Percentiles rank a stretch among this genome's conserved stretches.
Evolutionary conservation across 2,113 vertebrate species (phyloP).

Genomic region (Microtus pennsylvanicus): DNA sequence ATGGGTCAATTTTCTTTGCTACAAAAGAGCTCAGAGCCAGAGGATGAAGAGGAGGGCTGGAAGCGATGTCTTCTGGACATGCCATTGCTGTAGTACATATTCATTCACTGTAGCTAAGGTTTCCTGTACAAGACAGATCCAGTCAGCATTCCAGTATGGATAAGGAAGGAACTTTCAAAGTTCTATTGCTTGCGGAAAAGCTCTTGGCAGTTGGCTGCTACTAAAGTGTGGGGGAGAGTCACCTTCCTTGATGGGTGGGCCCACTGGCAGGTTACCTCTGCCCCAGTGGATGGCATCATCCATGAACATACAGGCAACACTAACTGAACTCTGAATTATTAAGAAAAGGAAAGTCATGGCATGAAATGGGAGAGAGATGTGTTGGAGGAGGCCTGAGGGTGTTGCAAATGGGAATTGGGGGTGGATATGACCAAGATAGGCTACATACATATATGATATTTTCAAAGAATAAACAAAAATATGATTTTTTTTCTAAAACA

Average conservation of each 20-base stretch:
- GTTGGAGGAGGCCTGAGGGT: no score
- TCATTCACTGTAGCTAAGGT: neutral
- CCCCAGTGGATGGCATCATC: neutral
- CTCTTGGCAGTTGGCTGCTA: neutral
- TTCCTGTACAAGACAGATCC: neutral
- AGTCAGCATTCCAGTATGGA: neutral
- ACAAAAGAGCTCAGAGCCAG: neutral
- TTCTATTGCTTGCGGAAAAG: neutral
- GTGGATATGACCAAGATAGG: neutral
- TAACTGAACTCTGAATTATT: neutral
- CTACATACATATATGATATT: neutral
- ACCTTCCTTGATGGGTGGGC: neutral
- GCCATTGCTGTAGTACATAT: neutral
- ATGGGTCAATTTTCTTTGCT: neutral
- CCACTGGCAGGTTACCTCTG: neutral
- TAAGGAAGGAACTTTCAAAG: neutral
- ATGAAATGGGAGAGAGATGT: neutral
- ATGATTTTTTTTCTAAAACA: neutral
- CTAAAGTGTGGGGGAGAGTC: neutral
- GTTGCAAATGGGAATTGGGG: neutral
- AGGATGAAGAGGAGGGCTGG: neutral
- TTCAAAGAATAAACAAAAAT: neutral
- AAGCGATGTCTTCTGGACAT: neutral
- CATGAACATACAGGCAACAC: neutral
- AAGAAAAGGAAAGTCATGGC: neutral